A percentile compares a stretch with the other conserved stretches of the same genome.
Evolutionary conservation across 2,113 vertebrate genomes (phyloP).

Genomic region (Carlito syrichta): DNA sequence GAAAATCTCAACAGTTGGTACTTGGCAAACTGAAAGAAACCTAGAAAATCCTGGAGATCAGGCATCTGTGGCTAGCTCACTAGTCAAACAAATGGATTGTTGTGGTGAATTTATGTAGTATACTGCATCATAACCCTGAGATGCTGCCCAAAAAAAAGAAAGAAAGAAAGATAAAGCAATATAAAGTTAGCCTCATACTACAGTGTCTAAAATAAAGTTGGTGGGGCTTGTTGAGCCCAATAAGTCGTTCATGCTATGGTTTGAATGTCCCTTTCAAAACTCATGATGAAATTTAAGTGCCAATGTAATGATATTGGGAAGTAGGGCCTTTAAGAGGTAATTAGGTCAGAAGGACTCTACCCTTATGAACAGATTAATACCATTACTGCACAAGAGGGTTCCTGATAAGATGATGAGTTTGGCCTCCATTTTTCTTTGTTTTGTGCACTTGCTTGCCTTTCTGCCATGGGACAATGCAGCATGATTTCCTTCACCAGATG

Average conservation of each 20-base stretch:
- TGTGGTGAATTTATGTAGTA: background rate
- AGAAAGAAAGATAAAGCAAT: background rate
- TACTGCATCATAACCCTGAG: background rate
- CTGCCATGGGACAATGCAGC: background rate
- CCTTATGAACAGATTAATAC: background rate
- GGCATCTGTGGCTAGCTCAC: conserved; percentile 20
- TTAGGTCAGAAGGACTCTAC: background rate
- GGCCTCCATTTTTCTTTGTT: background rate
- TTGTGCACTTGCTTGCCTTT: background rate
- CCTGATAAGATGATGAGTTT: background rate
- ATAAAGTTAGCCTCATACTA: background rate
- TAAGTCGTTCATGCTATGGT: background rate
- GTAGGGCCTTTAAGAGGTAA: background rate
- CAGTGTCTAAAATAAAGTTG: background rate
- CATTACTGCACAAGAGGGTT: background rate
- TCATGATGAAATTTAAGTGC: background rate
- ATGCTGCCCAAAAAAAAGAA: background rate
- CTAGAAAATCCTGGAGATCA: background rate
- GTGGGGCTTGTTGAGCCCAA: accelerated
- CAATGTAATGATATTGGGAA: background rate
- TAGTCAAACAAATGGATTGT: background rate
- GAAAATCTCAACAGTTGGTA: conserved; percentile 34
- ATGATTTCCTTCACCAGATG: background rate
- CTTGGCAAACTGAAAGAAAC: background rate
- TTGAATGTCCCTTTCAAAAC: background rate